Evolutionary conservation across 1,140 invertebrate species (phyloP).

Genomic region (Phocides pigmalion): DNA sequence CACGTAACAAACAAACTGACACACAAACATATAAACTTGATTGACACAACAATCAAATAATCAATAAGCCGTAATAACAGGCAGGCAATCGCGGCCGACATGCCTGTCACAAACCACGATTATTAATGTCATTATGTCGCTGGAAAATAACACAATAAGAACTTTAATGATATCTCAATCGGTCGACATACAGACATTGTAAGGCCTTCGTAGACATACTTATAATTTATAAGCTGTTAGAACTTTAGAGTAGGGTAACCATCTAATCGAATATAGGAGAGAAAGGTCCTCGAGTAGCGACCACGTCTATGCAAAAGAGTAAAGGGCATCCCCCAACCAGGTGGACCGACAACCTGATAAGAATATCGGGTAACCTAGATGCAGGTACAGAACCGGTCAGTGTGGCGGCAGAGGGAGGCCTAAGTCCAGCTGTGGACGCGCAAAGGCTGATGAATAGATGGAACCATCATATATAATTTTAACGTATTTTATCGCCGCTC

Average conservation of each 20-base stretch:
- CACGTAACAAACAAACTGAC: conserved; percentile 10
- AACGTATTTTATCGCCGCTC: no score
- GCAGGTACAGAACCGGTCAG: no score
- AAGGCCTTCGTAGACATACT: not conserved
- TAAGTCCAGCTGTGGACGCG: no score
- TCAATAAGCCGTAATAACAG: conserved; percentile 42
- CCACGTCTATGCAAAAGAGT: no score
- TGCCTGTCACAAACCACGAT: conserved; percentile 20
- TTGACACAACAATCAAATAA: conserved; percentile 24
- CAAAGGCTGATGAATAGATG: no score
- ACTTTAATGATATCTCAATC: conserved; percentile 40
- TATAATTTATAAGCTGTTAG: not conserved
- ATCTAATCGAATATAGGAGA: not conserved
- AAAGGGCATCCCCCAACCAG: no score
- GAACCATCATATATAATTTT: no score
- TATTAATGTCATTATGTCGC: conserved; percentile 39
- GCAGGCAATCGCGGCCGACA: conserved; percentile 10
- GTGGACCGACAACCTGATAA: no score
- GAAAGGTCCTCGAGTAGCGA: no score
- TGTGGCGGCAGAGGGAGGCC: no score
- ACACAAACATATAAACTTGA: not conserved
- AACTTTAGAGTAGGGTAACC: not conserved
- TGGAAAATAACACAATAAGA: conserved; percentile 36
- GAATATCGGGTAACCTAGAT: no score
- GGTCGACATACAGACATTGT: conserved; percentile 15